These are phyloP conservation scores for Ceratina calcarata DNA, from an alignment of 1,140 invertebrate genomes.

Conservation along the genomic window DNA sequence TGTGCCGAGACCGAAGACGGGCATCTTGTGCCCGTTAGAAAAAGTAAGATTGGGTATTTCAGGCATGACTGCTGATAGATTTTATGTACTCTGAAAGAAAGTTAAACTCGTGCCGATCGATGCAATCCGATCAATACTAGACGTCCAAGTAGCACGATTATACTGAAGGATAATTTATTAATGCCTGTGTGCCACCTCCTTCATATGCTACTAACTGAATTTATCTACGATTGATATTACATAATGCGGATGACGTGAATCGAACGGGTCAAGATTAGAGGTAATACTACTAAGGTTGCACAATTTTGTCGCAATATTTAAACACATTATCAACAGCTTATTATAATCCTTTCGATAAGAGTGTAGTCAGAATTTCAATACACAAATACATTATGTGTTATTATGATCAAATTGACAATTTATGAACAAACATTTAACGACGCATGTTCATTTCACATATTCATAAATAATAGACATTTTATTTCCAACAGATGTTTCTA, in stretches of 20 bases:
- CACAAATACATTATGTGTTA: too few relatives aligned
- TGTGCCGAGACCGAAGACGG: constrained; percentile 48
- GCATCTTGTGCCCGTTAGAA: constrained; percentile 61
- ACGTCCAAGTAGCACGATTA: not conserved
- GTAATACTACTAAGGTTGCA: not conserved
- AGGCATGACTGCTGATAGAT: constrained; percentile 30
- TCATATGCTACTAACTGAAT: too few relatives aligned
- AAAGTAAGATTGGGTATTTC: constrained; percentile 49
- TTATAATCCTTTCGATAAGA: not conserved
- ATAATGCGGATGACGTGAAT: not conserved
- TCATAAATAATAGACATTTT: not conserved
- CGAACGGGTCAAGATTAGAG: not conserved
- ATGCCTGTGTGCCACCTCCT: not conserved
- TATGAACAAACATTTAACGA: too few relatives aligned
- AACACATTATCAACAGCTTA: not conserved
- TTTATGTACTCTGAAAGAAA: not conserved
- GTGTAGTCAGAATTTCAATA: not conserved
- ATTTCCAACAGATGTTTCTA: not conserved
- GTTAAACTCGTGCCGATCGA: too few relatives aligned
- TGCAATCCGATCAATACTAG: not conserved
- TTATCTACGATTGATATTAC: not conserved
- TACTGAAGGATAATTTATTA: not conserved
- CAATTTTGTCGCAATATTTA: not conserved
- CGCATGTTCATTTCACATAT: not conserved
- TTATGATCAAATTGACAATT: too few relatives aligned